A percentile compares a stretch with the other conserved stretches of the same genome.
Evolutionary conservation across 2,888 invertebrate genomes (phyloP).

Genomic region (Cetonia aurata): DNA sequence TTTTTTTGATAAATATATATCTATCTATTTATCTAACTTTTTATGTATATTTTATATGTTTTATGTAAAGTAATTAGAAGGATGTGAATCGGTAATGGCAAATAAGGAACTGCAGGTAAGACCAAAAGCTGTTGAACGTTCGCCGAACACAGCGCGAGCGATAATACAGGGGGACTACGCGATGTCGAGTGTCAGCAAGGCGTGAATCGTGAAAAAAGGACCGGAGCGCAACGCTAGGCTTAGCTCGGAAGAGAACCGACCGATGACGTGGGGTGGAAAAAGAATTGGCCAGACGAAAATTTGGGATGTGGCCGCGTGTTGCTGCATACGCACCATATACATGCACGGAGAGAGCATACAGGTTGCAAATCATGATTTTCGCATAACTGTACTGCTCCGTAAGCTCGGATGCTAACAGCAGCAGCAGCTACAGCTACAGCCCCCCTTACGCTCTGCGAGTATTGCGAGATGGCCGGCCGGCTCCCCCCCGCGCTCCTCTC

Average conservation of each 20-base stretch:
- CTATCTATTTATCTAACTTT: too few relatives aligned
- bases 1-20: too few relatives aligned
- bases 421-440: conserved; percentile 42
- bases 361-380: conserved; percentile 65
- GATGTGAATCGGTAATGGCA: background rate
- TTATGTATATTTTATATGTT: too few relatives aligned
- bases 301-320: conserved; percentile 51
- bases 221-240: conserved; percentile 12
- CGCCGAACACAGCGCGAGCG: conserved; percentile 19
- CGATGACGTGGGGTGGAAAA: conserved; percentile 48
- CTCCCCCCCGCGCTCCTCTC: conserved; percentile 59
- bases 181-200: conserved; percentile 37
- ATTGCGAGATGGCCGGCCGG: conserved; percentile 43
- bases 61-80: too few relatives aligned
- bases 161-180: conserved; percentile 25
- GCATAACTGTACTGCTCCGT: conserved; percentile 63
- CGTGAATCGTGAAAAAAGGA: conserved; percentile 45
- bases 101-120: conserved; percentile 26
- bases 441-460: conserved; percentile 49
- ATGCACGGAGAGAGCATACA: conserved; percentile 30
- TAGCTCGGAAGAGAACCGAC: conserved; percentile 35
- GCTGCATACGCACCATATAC: conserved; percentile 14
- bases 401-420: conserved; percentile 54
- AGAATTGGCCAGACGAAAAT: conserved; percentile 51
- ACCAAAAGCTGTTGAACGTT: conserved; percentile 4